Percentiles rank a stretch among this genome's conserved stretches.
Conservation (phyloP, 2,888 invertebrate species). For the Stegana nigrithorax region DNA sequence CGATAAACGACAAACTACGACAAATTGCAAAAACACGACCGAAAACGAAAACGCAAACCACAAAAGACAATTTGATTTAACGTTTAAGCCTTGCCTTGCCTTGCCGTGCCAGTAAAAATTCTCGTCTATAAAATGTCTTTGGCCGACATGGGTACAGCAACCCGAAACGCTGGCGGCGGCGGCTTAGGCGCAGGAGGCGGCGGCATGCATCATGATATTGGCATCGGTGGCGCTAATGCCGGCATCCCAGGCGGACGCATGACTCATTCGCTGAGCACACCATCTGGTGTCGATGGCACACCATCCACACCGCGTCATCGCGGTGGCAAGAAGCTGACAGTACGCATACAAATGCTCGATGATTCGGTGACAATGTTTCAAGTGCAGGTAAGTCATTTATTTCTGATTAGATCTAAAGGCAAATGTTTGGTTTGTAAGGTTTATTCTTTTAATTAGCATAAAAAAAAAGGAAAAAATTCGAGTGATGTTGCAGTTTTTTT, state of each 20-base stretch:
- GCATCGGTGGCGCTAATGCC: constrained; percentile 42
- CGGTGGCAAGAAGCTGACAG: constrained; percentile 90
- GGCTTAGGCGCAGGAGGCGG: constrained; percentile 31
- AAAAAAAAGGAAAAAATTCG: too few relatives aligned
- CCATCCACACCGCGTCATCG: constrained; percentile 82
- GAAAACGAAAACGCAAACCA: constrained; percentile 15
- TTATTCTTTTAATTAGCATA: too few relatives aligned
- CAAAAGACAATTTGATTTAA: too few relatives aligned
- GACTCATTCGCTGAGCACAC: constrained; percentile 88
- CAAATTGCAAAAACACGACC: constrained; percentile 5
- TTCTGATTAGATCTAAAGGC: too few relatives aligned
- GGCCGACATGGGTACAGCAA: constrained; percentile 65
- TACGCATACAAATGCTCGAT: constrained; percentile 89
- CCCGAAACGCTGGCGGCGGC: constrained; percentile 40
- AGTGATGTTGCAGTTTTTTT: too few relatives aligned
- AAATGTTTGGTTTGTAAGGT: too few relatives aligned
- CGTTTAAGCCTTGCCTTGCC: too few relatives aligned
- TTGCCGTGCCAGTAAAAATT: constrained; percentile 50
- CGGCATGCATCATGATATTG: constrained; percentile 39
- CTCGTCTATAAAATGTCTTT: constrained; percentile 66
- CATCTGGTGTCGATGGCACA: constrained; percentile 81
- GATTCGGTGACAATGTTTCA: constrained; percentile 91
- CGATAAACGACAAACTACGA: background rate
- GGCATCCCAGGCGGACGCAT: constrained; percentile 72
- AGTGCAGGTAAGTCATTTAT: constrained; percentile 86